These are phyloP conservation scores for Prietella phreatophila DNA, from an alignment of 2,113 vertebrate genomes.

Conservation along the genomic window DNA sequence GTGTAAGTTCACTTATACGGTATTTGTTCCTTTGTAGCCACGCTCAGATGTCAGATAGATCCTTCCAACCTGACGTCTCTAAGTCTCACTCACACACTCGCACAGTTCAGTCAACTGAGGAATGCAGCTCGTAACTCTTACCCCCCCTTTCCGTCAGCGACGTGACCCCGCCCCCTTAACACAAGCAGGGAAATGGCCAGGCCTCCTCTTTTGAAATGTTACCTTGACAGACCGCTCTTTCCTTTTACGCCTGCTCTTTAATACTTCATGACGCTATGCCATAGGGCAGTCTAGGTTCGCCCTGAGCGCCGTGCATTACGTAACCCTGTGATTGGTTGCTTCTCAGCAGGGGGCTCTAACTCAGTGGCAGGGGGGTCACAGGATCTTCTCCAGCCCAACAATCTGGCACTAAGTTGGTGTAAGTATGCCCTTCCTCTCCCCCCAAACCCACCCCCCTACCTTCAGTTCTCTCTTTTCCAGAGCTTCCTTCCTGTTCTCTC, in stretches of 20 bases:
- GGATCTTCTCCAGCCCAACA: slow-evolving; percentile 82
- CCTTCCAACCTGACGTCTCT: slow-evolving; percentile 32
- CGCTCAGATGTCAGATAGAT: slow-evolving; percentile 47
- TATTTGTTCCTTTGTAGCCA: slow-evolving; percentile 46
- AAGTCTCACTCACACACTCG: slow-evolving; percentile 52
- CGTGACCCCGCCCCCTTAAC: not conserved
- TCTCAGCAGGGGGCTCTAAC: slow-evolving; percentile 79
- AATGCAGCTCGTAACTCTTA: slow-evolving; percentile 53
- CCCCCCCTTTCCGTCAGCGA: not conserved
- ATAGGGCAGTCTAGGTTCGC: slow-evolving; percentile 22
- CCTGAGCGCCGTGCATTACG: slow-evolving; percentile 39
- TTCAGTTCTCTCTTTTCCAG: slow-evolving; percentile 64
- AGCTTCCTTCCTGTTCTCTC: slow-evolving; percentile 38
- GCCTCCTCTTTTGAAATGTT: not conserved
- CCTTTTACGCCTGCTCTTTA: slow-evolving; percentile 38
- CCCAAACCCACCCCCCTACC: slow-evolving; percentile 43
- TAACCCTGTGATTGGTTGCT: slow-evolving; percentile 79
- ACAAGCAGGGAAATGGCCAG: not conserved
- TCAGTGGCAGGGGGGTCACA: slow-evolving; percentile 78
- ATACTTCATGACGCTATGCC: slow-evolving; percentile 20
- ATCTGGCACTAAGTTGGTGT: slow-evolving; percentile 82
- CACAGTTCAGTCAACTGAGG: slow-evolving; percentile 48
- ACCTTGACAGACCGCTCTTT: slow-evolving; percentile 37
- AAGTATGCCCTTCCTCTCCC: slow-evolving; percentile 71
- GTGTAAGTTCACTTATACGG: slow-evolving; percentile 64